These are phyloP conservation scores for Microplitis mediator DNA, from an alignment of 1,140 invertebrate species.

Conservation along the genomic window DNA sequence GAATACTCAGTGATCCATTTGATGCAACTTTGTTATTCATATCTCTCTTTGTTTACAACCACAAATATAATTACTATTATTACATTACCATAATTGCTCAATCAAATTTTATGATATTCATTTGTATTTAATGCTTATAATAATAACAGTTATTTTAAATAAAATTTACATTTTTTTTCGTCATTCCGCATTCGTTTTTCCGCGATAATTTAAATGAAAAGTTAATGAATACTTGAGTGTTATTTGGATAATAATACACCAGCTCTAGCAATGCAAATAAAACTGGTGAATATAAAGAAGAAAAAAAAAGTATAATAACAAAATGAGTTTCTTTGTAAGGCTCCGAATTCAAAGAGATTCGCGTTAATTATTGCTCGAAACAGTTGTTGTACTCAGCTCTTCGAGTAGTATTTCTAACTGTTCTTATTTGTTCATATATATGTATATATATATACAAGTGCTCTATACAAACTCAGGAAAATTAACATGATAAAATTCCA, in stretches of 20 bases:
- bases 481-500: background rate
- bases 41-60: background rate
- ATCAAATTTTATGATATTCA: too few relatives aligned
- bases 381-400: background rate
- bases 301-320: background rate
- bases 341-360: slow-evolving; percentile 17
- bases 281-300: background rate
- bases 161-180: too few relatives aligned
- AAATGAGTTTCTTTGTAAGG: background rate
- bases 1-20: background rate
- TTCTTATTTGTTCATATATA: background rate
- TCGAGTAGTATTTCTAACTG: background rate
- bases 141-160: too few relatives aligned
- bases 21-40: background rate
- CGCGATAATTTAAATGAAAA: background rate
- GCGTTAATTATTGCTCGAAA: slow-evolving; percentile 21
- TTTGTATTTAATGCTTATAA: too few relatives aligned
- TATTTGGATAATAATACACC: background rate
- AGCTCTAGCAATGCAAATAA: background rate
- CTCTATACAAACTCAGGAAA: background rate
- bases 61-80: too few relatives aligned
- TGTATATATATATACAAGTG: too few relatives aligned
- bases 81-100: too few relatives aligned
- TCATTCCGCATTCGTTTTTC: background rate
- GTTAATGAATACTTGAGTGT: background rate